phyloP scores from a whole-genome alignment of 2,113 vertebrate genomes.

The Furnarius figulus region DNA sequence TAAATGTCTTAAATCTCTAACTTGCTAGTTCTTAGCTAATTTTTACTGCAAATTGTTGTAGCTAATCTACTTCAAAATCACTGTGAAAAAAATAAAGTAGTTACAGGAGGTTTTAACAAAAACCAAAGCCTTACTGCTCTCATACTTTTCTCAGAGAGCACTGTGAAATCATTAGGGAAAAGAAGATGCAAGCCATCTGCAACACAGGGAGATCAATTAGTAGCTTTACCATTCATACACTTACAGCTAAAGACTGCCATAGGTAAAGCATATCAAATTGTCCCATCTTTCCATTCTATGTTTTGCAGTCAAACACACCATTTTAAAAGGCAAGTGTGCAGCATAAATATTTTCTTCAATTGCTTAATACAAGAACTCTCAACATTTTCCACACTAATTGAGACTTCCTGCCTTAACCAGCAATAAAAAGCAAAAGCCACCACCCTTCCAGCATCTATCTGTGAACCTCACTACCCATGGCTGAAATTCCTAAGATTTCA shows the following conservation, averaged over 20 bases:
- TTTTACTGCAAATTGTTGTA: not conserved
- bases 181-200: not conserved
- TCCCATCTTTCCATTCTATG: not conserved
- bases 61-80: not conserved
- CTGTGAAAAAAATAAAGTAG: too few species aligned
- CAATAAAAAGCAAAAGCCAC: not conserved
- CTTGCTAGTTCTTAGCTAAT: not conserved
- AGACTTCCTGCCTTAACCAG: not conserved
- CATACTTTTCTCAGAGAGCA: not conserved
- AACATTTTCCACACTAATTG: not conserved
- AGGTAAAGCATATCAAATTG: not conserved
- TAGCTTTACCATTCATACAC: not conserved
- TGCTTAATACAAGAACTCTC: not conserved
- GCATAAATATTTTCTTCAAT: not conserved
- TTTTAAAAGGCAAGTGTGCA: not conserved
- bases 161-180: not conserved
- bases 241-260: not conserved
- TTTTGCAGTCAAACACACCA: not conserved
- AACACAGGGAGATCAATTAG: not conserved
- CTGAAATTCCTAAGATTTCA: not conserved
- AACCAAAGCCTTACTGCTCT: not conserved
- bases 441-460: not conserved
- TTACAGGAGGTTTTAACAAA: too few species aligned
- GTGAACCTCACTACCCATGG: not conserved
- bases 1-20: not conserved